phyloP scores from a whole-genome alignment of 2,888 invertebrate species.

The Orthosia gothica region DNA sequence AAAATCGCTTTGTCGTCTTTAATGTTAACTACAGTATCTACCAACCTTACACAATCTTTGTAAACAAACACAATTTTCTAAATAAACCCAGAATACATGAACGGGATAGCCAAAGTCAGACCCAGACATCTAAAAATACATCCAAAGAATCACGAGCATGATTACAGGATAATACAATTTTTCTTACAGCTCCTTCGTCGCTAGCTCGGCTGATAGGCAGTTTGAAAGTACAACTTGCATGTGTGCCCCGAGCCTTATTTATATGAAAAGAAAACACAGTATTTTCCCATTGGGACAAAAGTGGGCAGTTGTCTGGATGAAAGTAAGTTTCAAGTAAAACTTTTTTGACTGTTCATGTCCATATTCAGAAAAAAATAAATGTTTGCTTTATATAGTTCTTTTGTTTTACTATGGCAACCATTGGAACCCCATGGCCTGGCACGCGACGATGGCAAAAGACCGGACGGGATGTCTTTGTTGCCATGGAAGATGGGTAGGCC shows the following conservation, averaged over 20 bases:
- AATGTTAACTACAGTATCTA: not conserved
- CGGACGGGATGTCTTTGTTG: too few species aligned
- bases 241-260: conserved; percentile 41
- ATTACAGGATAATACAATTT: conserved; percentile 46
- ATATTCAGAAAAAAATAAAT: not conserved
- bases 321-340: conserved; percentile 40
- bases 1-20: not conserved
- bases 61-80: not conserved
- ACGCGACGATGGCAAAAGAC: too few species aligned
- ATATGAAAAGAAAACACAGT: conserved; percentile 29
- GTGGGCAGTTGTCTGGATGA: conserved; percentile 42
- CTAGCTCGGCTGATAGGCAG: conserved; percentile 24
- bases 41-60: not conserved
- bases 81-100: not conserved
- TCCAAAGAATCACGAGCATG: conserved; percentile 14
- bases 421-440: too few species aligned
- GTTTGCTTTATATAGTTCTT: not conserved
- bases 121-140: not conserved
- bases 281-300: conserved; percentile 44
- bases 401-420: not conserved
- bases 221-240: conserved; percentile 18
- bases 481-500: too few species aligned
- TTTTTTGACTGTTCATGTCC: conserved; percentile 21
- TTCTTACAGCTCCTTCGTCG: conserved; percentile 52
- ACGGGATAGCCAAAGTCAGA: not conserved